Base-by-base conservation (phyloP, 2,888 invertebrate species). In the Noctua fimbriata region DNA sequence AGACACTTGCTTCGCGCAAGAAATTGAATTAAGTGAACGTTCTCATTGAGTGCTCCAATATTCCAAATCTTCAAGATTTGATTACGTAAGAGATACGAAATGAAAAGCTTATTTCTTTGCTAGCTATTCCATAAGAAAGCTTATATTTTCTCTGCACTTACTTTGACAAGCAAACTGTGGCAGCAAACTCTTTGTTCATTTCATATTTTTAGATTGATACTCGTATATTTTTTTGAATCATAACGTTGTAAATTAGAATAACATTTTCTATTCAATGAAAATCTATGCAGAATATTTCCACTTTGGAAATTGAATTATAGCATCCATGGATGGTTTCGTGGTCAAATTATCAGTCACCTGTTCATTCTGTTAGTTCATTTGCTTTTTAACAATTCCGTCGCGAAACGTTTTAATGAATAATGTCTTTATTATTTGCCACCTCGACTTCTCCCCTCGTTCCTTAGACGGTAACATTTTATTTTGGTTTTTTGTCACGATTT, bases 261-360 rank as follows among this genome's bases (percentile, higher is more conserved):
- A 28, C 28, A n/a, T 67, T 49, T 32, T 47, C 21, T 58, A 47
- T 36, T 63, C 6, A 28, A 60, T 60, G 14, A 60, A 63, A 63
- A 63, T 32, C 3, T 16, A 63, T 21, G 63, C 28, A 47, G n/a
- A 58, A 65, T 36, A 72, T 72, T 63, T 63, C 14, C 70, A 73
- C 44, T 52, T 9, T 63, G 32, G 32, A 63, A 63, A 21, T 32
- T 18, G 18, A 63, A 21, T 10, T 10, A 21, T 32, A 47, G 55
- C 36, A 52, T 71, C 55, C 1, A 18, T 67, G 1, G 71, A 66
- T 63, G 55, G 60, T 21, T 72, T 69, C 18, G 41, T 58, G 63
- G 78, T 78, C 60, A 71, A 82, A 82, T 82, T 75, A 75, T 47
- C 58, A 55, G 58, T 58, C 60, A 71, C 60, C 47, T 75, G 58